A percentile compares a stretch with the other conserved stretches of the same genome.
phyloP scores from a whole-genome alignment of 2,113 vertebrate genomes.

The Noturus placidus region DNA sequence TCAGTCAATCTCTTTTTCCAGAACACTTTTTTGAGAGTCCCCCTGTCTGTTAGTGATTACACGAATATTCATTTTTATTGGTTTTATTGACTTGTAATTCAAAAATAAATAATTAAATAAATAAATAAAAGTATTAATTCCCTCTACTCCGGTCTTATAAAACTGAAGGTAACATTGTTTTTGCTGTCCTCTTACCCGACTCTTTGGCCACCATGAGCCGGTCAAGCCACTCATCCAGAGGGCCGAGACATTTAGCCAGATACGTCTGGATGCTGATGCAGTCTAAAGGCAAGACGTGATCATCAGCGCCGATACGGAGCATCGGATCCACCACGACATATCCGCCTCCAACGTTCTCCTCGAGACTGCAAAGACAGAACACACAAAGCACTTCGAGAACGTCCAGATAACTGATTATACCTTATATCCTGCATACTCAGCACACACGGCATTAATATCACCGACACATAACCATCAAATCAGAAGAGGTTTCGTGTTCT shows the following conservation, averaged over 20 bases:
- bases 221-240: conserved; percentile 83
- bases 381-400: not conserved
- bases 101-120: not conserved
- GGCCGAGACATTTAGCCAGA: conserved; percentile 83
- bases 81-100: not conserved
- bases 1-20: not conserved
- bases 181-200: conserved; percentile 71
- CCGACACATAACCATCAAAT: not conserved
- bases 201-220: conserved; percentile 83
- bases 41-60: not conserved
- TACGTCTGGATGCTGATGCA: conserved; percentile 86
- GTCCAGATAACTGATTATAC: not conserved
- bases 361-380: conserved; percentile 59
- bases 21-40: not conserved
- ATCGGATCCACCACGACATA: conserved; percentile 89
- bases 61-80: not conserved
- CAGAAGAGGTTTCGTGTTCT: not conserved
- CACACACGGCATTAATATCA: not conserved
- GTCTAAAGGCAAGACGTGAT: conserved; percentile 78
- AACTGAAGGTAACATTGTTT: not conserved
- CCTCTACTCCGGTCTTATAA: not conserved
- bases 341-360: conserved; percentile 79
- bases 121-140: not conserved
- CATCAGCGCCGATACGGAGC: conserved; percentile 77
- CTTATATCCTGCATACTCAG: not conserved